These are phyloP conservation scores for Otolemur garnettii DNA, from an alignment of 2,113 vertebrate genomes.

Conservation along the genomic window DNA sequence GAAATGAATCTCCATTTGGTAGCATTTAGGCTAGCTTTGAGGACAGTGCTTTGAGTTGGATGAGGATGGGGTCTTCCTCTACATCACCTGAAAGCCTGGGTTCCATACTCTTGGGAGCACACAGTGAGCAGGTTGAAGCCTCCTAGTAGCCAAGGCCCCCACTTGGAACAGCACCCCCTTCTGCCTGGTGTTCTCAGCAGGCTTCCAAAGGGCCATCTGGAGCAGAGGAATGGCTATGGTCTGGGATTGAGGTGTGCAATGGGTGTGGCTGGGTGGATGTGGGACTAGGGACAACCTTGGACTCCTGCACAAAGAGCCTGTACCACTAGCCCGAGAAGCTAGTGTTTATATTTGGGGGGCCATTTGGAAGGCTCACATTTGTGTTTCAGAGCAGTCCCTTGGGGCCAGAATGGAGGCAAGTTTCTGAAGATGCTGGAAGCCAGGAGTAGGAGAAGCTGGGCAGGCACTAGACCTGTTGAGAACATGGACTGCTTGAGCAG, in stretches of 20 bases:
- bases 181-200: neutral
- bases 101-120: neutral
- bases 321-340: neutral
- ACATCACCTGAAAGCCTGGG: neutral
- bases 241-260: neutral
- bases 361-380: neutral
- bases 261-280: neutral
- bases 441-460: neutral
- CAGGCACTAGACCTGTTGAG: neutral
- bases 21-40: neutral
- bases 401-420: neutral
- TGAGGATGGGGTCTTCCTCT: neutral
- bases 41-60: neutral
- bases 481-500: neutral
- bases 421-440: neutral
- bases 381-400: neutral
- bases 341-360: neutral
- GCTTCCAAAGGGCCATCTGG: neutral
- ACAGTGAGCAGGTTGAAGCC: neutral
- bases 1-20: neutral
- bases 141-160: neutral
- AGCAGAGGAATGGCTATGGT: neutral
- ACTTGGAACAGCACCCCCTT: neutral
- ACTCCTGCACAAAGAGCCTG: neutral
- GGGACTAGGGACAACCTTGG: neutral